Percentiles rank a stretch among this genome's conserved stretches.
These are phyloP conservation scores for Bimastos eiseni DNA, from an alignment of 2,888 invertebrate species.

Conservation along the genomic window DNA sequence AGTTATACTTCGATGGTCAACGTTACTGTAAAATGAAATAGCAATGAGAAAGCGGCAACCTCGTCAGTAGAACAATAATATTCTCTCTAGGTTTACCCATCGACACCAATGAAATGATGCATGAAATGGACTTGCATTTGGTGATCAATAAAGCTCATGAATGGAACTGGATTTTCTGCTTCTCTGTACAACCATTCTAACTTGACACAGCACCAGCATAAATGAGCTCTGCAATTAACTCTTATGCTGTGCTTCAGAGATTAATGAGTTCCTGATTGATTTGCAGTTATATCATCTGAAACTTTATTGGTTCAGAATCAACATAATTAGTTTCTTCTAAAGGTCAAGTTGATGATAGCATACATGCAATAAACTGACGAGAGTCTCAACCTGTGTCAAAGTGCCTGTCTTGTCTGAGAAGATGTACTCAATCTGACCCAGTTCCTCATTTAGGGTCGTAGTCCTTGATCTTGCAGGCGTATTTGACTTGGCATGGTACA, in stretches of 20 bases:
- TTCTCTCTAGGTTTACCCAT: too few species aligned
- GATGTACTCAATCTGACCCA: constrained; percentile 97
- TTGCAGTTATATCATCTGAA: background rate
- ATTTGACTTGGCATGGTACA: constrained; percentile 88
- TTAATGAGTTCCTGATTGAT: background rate
- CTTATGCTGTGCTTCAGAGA: background rate
- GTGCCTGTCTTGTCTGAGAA: constrained; percentile 99
- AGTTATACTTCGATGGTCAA: too few species aligned
- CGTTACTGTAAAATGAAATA: too few species aligned
- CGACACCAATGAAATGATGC: too few species aligned
- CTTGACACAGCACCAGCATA: background rate
- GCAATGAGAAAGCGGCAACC: too few species aligned
- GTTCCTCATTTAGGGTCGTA: constrained; percentile 96
- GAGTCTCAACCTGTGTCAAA: constrained; percentile 73
- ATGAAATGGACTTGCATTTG: too few species aligned
- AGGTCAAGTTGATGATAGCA: background rate
- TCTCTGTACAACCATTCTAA: background rate
- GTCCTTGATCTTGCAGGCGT: constrained; percentile 86
- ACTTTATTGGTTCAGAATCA: background rate
- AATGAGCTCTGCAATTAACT: background rate
- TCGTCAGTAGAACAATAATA: too few species aligned
- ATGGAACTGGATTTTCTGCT: background rate
- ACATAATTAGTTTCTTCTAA: background rate
- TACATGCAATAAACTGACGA: background rate
- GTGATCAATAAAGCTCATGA: too few species aligned